Conservation (phyloP, 2,888 invertebrate species). For the Ormyrus thymus region DNA sequence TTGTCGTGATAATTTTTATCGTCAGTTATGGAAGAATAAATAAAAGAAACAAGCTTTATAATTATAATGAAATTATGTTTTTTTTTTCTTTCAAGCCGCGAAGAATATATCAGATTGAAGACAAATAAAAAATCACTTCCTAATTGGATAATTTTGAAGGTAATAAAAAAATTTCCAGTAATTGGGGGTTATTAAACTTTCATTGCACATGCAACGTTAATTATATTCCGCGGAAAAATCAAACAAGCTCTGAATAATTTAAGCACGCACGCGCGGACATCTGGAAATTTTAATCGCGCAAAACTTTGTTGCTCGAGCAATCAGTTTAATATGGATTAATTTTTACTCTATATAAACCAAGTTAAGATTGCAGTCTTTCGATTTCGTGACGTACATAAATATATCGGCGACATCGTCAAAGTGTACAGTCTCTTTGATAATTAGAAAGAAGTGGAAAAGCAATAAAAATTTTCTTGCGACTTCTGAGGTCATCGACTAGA, state of each 20-base stretch:
- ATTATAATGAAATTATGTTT: too few relatives aligned
- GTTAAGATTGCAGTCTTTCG: not conserved
- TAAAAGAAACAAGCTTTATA: too few relatives aligned
- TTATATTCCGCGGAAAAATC: constrained; percentile 26
- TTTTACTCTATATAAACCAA: constrained; percentile 13
- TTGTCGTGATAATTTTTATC: too few relatives aligned
- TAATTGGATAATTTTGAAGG: constrained; percentile 26
- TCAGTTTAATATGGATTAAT: constrained; percentile 18
- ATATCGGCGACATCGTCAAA: too few relatives aligned
- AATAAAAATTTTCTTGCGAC: too few relatives aligned
- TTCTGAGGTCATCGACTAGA: too few relatives aligned
- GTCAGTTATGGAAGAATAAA: too few relatives aligned
- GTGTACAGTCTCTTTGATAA: too few relatives aligned
- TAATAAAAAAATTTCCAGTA: constrained; percentile 11
- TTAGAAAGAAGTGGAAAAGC: too few relatives aligned
- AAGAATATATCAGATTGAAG: too few relatives aligned
- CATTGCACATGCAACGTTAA: constrained; percentile 31
- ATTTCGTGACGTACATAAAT: not conserved
- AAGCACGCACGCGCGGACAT: not conserved
- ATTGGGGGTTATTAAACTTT: constrained; percentile 33
- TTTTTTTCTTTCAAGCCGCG: too few relatives aligned
- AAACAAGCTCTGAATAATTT: constrained; percentile 26
- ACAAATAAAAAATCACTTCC: constrained; percentile 6
- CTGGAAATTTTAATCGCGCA: constrained; percentile 29
- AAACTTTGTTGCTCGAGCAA: constrained; percentile 33